These are phyloP conservation scores for Campylomormyrus tamandua DNA, from an alignment of 2,113 vertebrate genomes.

Conservation along the genomic window DNA sequence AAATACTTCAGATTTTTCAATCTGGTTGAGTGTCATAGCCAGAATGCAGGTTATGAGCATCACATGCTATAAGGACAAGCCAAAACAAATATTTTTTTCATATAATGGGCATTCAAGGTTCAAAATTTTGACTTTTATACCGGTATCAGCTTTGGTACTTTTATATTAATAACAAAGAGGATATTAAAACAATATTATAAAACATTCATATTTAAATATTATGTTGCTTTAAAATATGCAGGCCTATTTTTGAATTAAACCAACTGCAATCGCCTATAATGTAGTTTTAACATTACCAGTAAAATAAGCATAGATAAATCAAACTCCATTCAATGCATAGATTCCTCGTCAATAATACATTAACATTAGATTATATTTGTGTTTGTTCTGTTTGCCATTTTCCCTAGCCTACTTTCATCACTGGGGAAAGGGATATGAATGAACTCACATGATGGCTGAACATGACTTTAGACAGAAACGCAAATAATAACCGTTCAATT, in stretches of 20 bases:
- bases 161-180: background rate
- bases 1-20: conserved; percentile 5
- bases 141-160: background rate
- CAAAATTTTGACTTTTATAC: background rate
- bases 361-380: background rate
- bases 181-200: background rate
- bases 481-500: background rate
- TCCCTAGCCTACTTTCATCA: background rate
- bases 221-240: background rate
- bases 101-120: background rate
- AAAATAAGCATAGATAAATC: background rate
- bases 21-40: background rate
- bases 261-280: background rate
- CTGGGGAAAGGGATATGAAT: background rate
- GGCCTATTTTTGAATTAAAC: background rate
- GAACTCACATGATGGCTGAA: too few species aligned
- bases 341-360: background rate
- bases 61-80: background rate
- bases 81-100: background rate
- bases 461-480: background rate
- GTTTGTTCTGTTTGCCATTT: background rate
- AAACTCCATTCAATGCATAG: background rate
- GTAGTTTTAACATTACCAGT: background rate
- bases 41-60: background rate
- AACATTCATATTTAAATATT: background rate